These are phyloP conservation scores for Epizoanthus scotinus DNA, from an alignment of 92 coral and sea anemone species.

Conservation along the genomic window DNA sequence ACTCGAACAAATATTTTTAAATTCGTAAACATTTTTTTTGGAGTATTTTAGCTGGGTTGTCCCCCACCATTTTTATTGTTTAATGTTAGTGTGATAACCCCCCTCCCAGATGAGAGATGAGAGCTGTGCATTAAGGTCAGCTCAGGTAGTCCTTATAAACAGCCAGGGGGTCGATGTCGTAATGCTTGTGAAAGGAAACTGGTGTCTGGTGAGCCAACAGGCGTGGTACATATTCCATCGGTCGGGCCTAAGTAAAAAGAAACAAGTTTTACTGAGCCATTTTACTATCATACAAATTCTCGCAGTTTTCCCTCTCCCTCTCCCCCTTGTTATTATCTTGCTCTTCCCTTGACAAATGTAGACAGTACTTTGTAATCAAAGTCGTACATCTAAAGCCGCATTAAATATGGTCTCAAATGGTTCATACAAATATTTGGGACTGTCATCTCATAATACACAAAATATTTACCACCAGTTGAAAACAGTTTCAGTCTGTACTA, in stretches of 20 bases:
- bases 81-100: neutral
- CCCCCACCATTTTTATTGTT: no score
- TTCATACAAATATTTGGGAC: no score
- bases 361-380: no score
- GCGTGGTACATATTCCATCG: conserved; percentile 81
- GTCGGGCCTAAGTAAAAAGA: conserved; percentile 77
- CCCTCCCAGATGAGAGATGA: neutral
- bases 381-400: no score
- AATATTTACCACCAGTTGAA: no score
- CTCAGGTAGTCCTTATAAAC: conserved; percentile 87
- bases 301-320: neutral
- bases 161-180: conserved; percentile 79
- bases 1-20: no score
- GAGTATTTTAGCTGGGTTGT: neutral
- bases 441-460: no score
- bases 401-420: no score
- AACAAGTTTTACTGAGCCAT: neutral
- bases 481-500: no score
- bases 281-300: neutral
- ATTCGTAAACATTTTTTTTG: neutral
- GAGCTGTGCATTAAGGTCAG: conserved; percentile 41
- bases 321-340: no score
- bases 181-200: conserved; percentile 94
- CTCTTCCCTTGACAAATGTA: no score
- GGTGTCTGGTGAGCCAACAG: conserved; percentile 93